These are phyloP conservation scores for Cydia pomonella DNA, from an alignment of 1,140 invertebrate genomes.

Conservation along the genomic window DNA sequence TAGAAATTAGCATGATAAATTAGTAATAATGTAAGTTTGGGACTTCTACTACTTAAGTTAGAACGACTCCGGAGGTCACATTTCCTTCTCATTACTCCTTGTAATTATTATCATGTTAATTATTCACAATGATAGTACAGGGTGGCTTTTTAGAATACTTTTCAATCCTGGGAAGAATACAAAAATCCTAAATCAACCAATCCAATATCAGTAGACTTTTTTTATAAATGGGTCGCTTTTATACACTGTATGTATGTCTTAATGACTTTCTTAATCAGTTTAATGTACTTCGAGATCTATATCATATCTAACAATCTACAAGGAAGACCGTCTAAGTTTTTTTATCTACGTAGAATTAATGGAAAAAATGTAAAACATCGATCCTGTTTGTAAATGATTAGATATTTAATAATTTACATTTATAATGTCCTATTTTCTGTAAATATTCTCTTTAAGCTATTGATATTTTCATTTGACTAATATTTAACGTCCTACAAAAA, in stretches of 20 bases:
- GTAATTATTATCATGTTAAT: no score
- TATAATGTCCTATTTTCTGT: background rate
- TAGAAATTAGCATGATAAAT: no score
- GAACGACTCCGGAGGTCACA: no score
- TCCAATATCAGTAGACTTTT: no score
- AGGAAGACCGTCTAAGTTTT: constrained; percentile 24
- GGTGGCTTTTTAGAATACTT: no score
- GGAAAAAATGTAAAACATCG: background rate
- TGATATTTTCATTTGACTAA: background rate
- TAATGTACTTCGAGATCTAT: background rate
- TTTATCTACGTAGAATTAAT: background rate
- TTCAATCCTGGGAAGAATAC: no score
- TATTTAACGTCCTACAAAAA: constrained; percentile 15
- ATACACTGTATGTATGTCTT: background rate
- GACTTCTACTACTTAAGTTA: no score
- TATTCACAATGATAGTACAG: no score
- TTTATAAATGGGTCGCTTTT: no score
- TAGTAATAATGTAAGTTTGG: no score
- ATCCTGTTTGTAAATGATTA: background rate
- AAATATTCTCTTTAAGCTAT: background rate
- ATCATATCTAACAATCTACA: constrained; percentile 1
- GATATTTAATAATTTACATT: background rate
- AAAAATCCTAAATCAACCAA: no score
- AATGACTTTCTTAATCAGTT: background rate
- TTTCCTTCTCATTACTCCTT: no score